Evolutionary conservation across 2,797 vertebrate species (phyloP), one percentile per base, ranked within the genome.

Genomic region (Sebastes vulpes): DNA sequence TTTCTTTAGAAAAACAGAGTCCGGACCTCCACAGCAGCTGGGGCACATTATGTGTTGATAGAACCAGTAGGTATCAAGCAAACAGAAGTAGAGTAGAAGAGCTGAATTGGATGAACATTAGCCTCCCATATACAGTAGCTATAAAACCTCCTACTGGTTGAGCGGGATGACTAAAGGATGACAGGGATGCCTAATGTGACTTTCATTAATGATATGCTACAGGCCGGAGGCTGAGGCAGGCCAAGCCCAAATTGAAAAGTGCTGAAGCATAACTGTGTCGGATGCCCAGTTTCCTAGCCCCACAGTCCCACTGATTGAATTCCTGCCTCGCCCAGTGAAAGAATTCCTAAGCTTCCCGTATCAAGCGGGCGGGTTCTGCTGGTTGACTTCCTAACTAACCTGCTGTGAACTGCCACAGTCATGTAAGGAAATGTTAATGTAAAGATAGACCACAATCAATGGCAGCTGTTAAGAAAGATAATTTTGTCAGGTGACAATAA

Each of bases 211-310:
- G 84, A 91, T 77, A 81, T 63, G 77, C 90, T 87, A 81, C 85
- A 88, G 92, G 90, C 92, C 86, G 28, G 72, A 89, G 89, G 86
- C 93, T 85, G 80, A 86, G 85, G 88, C 84, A 87, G 90, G 79
- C 89, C 91, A 81, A 84, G 81, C 83, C 75, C 89, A 96, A 95
- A 95, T 95, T 95, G 95, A 95, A 95, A 95, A 92, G 94, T 93
- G 92, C 89, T 93, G 90, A 94, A 93, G 94, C 95, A 90, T 89
- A 94, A 90, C 95, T 90, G 93, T 93, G 90, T 92, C 86, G 82
- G 92, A 95, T 92, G 92, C 90, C 91, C 87, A 59, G 88, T 84
- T 94, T 93, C 92, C 94, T 72, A 73, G 88, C 83, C 86, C 79
- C 81, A 52, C 71, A 89, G 90, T 83, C 83, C 81, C 16, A 89